Percentiles rank a stretch among this genome's conserved stretches.
Conservation (phyloP, 2,888 invertebrate genomes). For the Cosmia pyralina region DNA sequence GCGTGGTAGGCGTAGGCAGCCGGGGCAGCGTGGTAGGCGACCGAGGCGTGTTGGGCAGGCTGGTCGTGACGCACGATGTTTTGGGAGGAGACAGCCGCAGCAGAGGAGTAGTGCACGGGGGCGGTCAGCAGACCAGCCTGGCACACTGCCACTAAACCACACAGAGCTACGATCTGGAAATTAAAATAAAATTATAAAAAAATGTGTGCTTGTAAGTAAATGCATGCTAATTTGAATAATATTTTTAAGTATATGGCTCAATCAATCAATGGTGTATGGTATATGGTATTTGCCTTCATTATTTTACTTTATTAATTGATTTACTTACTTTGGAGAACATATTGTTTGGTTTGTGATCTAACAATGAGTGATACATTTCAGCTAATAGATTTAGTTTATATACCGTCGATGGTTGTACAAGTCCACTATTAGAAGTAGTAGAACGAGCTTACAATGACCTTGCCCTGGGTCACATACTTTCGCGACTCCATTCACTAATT, state of each 20-base stretch:
- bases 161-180: slow-evolving; percentile 66
- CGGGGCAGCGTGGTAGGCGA: slow-evolving; percentile 68
- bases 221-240: neutral
- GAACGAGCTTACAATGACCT: slow-evolving; percentile 52
- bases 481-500: slow-evolving; percentile 44
- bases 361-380: slow-evolving; percentile 50
- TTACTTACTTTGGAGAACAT: slow-evolving; percentile 60
- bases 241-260: too few species aligned
- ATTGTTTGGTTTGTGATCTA: slow-evolving; percentile 50
- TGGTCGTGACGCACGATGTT: slow-evolving; percentile 73
- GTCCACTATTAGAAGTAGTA: slow-evolving; percentile 40
- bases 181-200: slow-evolving; percentile 7
- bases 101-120: slow-evolving; percentile 70
- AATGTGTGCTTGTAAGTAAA: neutral
- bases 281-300: too few species aligned
- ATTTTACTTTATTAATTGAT: too few species aligned
- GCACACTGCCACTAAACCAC: slow-evolving; percentile 70
- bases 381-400: slow-evolving; percentile 40
- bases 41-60: slow-evolving; percentile 43
- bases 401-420: slow-evolving; percentile 37
- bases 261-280: too few species aligned
- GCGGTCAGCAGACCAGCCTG: slow-evolving; percentile 73
- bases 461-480: slow-evolving; percentile 51
- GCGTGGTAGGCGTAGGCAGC: slow-evolving; percentile 62
- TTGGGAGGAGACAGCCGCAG: slow-evolving; percentile 75